These are phyloP conservation scores for Drosophila dunni DNA, from an alignment of 1,140 invertebrate species.

Conservation along the genomic window DNA sequence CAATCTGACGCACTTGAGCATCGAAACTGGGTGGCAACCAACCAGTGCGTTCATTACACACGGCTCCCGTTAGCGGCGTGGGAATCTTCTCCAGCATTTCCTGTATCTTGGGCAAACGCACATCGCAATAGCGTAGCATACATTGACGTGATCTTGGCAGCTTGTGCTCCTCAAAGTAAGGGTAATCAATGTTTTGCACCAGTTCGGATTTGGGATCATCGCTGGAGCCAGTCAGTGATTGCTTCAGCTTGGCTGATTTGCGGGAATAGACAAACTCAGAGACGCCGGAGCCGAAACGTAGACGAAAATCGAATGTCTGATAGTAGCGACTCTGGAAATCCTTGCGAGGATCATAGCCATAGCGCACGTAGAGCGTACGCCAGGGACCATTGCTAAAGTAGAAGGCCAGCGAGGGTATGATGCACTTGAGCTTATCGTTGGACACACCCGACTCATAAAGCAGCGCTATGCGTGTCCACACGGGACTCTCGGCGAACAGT, in stretches of 20 bases:
- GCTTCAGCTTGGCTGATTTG: slow-evolving; percentile 60
- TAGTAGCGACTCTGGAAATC: slow-evolving; percentile 91
- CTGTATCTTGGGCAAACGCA: slow-evolving; percentile 94
- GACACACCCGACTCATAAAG: slow-evolving; percentile 88
- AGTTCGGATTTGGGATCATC: slow-evolving; percentile 56
- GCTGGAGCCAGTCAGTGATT: slow-evolving; percentile 1
- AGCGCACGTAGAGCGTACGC: slow-evolving; percentile 92
- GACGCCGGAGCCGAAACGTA: slow-evolving; percentile 85
- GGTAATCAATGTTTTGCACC: slow-evolving; percentile 76
- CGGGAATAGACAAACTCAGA: slow-evolving; percentile 76
- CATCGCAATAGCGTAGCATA: slow-evolving; percentile 89
- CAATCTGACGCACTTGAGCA: slow-evolving; percentile 88
- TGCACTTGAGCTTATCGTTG: slow-evolving; percentile 89
- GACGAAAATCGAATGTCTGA: slow-evolving; percentile 93
- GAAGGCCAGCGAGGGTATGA: slow-evolving; percentile 93
- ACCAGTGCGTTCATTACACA: slow-evolving; percentile 90
- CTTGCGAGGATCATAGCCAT: slow-evolving; percentile 94
- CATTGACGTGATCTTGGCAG: slow-evolving; percentile 76
- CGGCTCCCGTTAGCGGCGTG: slow-evolving; percentile 86
- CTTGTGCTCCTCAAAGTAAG: slow-evolving; percentile 79
- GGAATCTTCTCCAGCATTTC: slow-evolving; percentile 90
- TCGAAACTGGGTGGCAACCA: slow-evolving; percentile 90
- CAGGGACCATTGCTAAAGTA: slow-evolving; percentile 95
- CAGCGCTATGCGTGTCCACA: slow-evolving; percentile 93
- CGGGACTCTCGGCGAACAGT: slow-evolving; percentile 91